A percentile compares a stretch with the other conserved stretches of the same genome.
These are phyloP conservation scores for Drosophila gunungcola DNA, from an alignment of 1,140 invertebrate genomes.

Conservation along the genomic window DNA sequence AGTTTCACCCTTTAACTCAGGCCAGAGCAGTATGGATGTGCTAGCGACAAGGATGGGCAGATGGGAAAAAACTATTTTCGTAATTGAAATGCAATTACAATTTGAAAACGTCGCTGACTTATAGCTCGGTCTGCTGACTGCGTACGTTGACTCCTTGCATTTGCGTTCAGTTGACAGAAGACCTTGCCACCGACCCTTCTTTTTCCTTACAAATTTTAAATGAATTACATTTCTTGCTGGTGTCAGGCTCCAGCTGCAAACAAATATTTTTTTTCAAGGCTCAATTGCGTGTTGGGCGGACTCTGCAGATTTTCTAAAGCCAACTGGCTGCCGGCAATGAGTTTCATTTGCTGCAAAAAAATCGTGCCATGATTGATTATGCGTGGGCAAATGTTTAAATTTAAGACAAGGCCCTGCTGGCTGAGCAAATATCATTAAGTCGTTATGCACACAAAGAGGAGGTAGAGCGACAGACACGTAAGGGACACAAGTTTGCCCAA, in stretches of 20 bases:
- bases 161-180: constrained; percentile 9
- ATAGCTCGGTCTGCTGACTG: constrained; percentile 1
- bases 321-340: constrained; percentile 46
- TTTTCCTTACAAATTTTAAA: constrained; percentile 58
- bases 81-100: constrained; percentile 83
- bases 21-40: constrained; percentile 1
- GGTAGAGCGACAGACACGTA: constrained; percentile 7
- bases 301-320: constrained; percentile 20
- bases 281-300: constrained; percentile 5
- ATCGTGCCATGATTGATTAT: constrained; percentile 76
- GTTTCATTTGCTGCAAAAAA: constrained; percentile 68
- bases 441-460: constrained; percentile 23
- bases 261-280: constrained; percentile 80
- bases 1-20: not conserved
- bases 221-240: constrained; percentile 82
- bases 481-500: constrained; percentile 47
- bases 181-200: not conserved
- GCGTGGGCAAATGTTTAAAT: constrained; percentile 74
- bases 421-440: constrained; percentile 76
- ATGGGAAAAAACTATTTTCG: constrained; percentile 61
- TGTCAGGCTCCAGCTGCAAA: constrained; percentile 50
- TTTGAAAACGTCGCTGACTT: constrained; percentile 49
- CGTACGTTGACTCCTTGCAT: constrained; percentile 64
- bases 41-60: not conserved
- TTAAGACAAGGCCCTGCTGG: constrained; percentile 59